Evolutionary conservation across 2,797 vertebrate species (phyloP).

Genomic region (Triplophysa bombifrons): DNA sequence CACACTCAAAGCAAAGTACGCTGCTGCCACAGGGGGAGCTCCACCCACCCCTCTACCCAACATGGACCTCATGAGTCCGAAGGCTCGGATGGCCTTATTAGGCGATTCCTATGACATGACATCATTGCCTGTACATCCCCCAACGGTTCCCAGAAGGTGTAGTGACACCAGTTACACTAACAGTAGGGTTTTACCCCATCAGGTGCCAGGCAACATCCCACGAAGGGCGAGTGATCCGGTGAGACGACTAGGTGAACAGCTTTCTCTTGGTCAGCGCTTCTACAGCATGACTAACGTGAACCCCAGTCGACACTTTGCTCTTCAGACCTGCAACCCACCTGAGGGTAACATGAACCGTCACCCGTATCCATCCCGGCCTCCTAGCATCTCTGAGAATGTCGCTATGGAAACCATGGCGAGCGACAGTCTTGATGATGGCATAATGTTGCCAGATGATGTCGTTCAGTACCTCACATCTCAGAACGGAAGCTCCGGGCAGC

Average conservation of each 20-base stretch:
- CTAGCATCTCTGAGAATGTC: slow-evolving; percentile 84
- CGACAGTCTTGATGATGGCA: slow-evolving; percentile 72
- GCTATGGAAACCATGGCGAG: slow-evolving; percentile 73
- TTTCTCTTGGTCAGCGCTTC: slow-evolving; percentile 79
- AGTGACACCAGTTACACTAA: slow-evolving; percentile 73
- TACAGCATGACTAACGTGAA: slow-evolving; percentile 81
- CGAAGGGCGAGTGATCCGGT: slow-evolving; percentile 89
- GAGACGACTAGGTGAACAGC: slow-evolving; percentile 69
- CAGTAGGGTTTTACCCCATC: slow-evolving; percentile 77
- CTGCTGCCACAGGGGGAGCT: slow-evolving; percentile 86
- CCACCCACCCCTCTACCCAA: slow-evolving; percentile 87
- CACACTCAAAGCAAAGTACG: slow-evolving; percentile 85
- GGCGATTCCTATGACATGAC: slow-evolving; percentile 69
- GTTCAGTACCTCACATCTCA: slow-evolving; percentile 81
- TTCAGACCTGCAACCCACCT: slow-evolving; percentile 61
- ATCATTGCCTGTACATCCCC: slow-evolving; percentile 24
- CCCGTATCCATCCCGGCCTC: slow-evolving; percentile 71
- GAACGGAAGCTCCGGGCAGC: slow-evolving; percentile 51
- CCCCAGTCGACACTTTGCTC: slow-evolving; percentile 65
- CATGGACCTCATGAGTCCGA: slow-evolving; percentile 81
- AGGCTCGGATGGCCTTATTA: slow-evolving; percentile 74
- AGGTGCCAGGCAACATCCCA: slow-evolving; percentile 68
- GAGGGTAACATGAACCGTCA: slow-evolving; percentile 67
- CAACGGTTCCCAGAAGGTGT: slow-evolving; percentile 74
- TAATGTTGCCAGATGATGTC: slow-evolving; percentile 80